A percentile compares a stretch with the other conserved stretches of the same genome.
Evolutionary conservation across 2,888 invertebrate species (phyloP).

Genomic region (Fragum sueziense): DNA sequence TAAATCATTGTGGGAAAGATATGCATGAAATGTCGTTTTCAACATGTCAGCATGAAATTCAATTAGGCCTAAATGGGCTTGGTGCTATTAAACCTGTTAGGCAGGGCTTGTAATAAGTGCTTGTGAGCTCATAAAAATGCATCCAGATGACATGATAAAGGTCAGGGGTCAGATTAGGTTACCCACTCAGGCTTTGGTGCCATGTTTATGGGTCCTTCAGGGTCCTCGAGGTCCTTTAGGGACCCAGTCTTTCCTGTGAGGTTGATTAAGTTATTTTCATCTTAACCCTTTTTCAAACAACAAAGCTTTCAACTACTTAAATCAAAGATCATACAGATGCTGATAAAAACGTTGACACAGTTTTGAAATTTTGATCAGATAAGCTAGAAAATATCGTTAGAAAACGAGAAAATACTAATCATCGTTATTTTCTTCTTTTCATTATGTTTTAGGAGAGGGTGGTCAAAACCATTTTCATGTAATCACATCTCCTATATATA

Average conservation of each 20-base stretch:
- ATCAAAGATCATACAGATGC: no score
- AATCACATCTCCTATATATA: no score
- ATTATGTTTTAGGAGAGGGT: neutral
- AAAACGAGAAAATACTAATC: neutral
- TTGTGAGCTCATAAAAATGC: slow-evolving; percentile 16
- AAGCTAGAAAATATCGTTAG: neutral
- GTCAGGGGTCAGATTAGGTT: slow-evolving; percentile 1
- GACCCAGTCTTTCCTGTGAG: no score
- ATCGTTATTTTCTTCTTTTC: neutral
- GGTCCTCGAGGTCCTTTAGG: no score
- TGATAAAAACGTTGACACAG: neutral
- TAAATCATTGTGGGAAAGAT: slow-evolving; percentile 13
- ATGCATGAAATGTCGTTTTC: slow-evolving; percentile 5
- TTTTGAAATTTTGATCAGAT: neutral
- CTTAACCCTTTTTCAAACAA: no score
- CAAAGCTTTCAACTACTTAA: no score
- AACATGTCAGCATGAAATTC: slow-evolving; percentile 20
- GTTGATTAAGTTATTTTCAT: no score
- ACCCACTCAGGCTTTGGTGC: neutral
- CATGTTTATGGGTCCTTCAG: neutral
- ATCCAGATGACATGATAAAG: slow-evolving; percentile 17
- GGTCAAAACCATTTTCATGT: no score
- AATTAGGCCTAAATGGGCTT: slow-evolving; percentile 13
- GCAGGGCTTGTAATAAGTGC: neutral
- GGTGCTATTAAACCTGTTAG: slow-evolving; percentile 3